These are phyloP conservation scores for Sinohyriopsis cumingii DNA, from an alignment of 2,888 invertebrate genomes.

Conservation along the genomic window DNA sequence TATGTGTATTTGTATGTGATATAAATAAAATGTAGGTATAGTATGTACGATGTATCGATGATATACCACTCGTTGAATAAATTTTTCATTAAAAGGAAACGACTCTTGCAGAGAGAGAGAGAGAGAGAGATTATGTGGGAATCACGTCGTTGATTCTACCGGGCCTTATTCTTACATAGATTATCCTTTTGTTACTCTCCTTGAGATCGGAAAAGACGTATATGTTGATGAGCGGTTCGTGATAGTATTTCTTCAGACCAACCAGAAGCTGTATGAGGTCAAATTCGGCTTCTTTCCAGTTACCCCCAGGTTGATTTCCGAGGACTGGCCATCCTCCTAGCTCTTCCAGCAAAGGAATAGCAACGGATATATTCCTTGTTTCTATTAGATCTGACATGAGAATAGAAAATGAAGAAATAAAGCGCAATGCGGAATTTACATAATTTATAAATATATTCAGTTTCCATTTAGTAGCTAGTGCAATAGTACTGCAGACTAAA, in stretches of 20 bases:
- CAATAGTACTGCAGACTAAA: neutral
- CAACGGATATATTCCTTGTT: conserved; percentile 75
- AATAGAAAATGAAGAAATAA: neutral
- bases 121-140: no score
- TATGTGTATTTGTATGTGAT: no score
- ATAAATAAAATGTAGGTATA: no score
- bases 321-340: conserved; percentile 90
- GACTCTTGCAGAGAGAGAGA: no score
- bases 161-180: conserved; percentile 78
- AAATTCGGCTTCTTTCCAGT: conserved; percentile 78
- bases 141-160: no score
- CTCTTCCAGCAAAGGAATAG: conserved; percentile 75
- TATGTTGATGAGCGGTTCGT: conserved; percentile 69
- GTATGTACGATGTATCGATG: no score
- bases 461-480: no score
- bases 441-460: no score
- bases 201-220: conserved; percentile 89
- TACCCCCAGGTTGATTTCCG: conserved; percentile 29
- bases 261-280: conserved; percentile 76
- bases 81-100: no score
- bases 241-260: conserved; percentile 80
- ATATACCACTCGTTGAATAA: no score
- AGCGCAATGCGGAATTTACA: neutral
- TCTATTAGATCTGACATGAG: conserved; percentile 78
- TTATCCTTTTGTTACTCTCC: conserved; percentile 88